These are phyloP conservation scores for Pseudorhombus dupliciocellatus DNA, from an alignment of 2,113 vertebrate species.

Conservation along the genomic window DNA sequence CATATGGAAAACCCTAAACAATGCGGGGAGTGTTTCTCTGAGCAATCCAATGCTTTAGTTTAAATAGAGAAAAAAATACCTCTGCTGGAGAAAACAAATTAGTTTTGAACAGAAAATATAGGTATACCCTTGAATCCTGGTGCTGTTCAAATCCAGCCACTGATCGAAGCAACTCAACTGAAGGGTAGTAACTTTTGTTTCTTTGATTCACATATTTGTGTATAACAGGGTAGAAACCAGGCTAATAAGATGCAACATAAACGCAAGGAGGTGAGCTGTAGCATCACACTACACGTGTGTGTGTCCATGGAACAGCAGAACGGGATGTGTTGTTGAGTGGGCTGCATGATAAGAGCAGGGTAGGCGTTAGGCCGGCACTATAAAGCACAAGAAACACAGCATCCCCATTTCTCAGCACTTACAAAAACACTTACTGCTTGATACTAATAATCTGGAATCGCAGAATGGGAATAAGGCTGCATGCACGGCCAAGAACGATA, in stretches of 20 bases:
- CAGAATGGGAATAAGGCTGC: conserved; percentile 18
- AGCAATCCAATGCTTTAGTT: background rate
- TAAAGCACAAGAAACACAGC: conserved; percentile 45
- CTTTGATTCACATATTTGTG: conserved; percentile 48
- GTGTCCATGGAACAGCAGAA: conserved; percentile 48
- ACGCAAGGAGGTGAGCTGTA: conserved; percentile 22
- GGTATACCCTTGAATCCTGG: background rate
- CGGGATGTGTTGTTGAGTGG: conserved; percentile 67
- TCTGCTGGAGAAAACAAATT: background rate
- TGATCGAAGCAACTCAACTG: background rate
- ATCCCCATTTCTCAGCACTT: conserved; percentile 35
- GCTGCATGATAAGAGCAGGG: conserved; percentile 56
- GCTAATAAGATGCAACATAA: conserved; percentile 16
- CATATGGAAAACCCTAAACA: conserved; percentile 41
- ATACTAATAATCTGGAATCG: conserved; percentile 48
- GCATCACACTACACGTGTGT: conserved; percentile 19
- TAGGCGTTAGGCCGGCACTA: conserved; percentile 47
- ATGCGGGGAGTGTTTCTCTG: background rate
- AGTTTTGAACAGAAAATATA: background rate
- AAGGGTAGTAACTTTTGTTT: conserved; percentile 26
- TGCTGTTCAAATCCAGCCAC: conserved; percentile 10
- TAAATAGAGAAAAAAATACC: background rate
- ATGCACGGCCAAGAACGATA: background rate
- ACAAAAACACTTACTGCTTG: conserved; percentile 31
- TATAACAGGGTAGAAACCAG: background rate